These are phyloP conservation scores for Radopholus similis DNA, from an alignment of 1,140 invertebrate species.

Conservation along the genomic window DNA sequence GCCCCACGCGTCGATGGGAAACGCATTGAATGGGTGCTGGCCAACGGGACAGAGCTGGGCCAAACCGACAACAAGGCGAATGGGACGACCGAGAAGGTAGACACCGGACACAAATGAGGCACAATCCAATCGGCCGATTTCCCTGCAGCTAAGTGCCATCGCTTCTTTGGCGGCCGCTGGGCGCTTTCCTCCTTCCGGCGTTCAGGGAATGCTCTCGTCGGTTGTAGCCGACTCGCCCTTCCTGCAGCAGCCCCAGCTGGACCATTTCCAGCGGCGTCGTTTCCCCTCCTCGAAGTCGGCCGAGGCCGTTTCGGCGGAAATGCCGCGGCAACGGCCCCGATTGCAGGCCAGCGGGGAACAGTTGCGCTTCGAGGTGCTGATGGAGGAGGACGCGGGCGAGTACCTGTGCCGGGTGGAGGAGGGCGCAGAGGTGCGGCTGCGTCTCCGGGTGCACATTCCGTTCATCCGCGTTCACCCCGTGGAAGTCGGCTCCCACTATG, in stretches of 20 bases:
- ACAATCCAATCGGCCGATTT: background rate
- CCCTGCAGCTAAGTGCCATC: background rate
- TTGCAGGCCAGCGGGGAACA: conserved; percentile 31
- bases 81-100: background rate
- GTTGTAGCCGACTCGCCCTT: background rate
- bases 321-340: conserved; percentile 10
- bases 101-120: background rate
- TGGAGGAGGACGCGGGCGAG: conserved; percentile 31
- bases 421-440: conserved; percentile 18
- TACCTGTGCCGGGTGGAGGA: conserved; percentile 37
- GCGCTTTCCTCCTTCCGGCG: background rate
- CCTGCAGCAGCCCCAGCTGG: background rate
- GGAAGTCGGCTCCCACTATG: conserved; percentile 53
- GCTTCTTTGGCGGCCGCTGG: background rate
- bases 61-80: conserved; percentile 18
- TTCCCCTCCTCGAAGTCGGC: background rate
- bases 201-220: background rate
- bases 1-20: background rate
- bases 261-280: background rate
- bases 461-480: conserved; percentile 28
- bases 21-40: conserved; percentile 20
- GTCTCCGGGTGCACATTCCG: conserved; percentile 27
- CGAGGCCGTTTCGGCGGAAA: background rate
- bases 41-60: conserved; percentile 31
- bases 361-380: conserved; percentile 25